Evolutionary conservation across 2,113 vertebrate genomes (phyloP), one percentile per base, ranked within the genome.

Genomic region (Menidia beryllina): DNA sequence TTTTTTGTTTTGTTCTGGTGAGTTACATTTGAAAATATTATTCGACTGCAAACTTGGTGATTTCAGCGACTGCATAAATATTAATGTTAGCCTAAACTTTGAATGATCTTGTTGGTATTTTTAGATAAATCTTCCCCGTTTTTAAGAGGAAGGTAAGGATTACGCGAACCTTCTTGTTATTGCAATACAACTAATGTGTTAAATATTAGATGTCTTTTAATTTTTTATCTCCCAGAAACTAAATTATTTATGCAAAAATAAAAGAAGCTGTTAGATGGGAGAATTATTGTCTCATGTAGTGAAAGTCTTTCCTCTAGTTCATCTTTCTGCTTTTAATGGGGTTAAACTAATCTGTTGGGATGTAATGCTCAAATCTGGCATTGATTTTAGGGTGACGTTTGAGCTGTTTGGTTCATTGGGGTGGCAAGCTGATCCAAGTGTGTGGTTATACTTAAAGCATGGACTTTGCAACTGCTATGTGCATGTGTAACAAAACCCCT

Each of bases 11-110:
- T n/a, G 41, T 25, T 45, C 45, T 7, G 6, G 11, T 55, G 36
- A 4, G 11, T 45, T 7, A 47, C 60, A 5, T 48, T 41, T 64
- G 25, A 50, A 20, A n/a, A 17, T 63, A 7, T 43, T 57, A 23
- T 50, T 23, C 8, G 12, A 63, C 23, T 69, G 26, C 64, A 60
- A 72, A 66, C 4, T 0, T n/a, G 19, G 2, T 5, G 49, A n/a
- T 21, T 38, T 8, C 15, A 83, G 58, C 12, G 45, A 23, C 34
- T 79, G 50, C 55, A 65, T 58, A 30, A 52, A 25, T 58, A 0
- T 36, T 66, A 20, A 45, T 11, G 21, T 20, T 17, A 19, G 7
- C 52, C 38, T 43, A 21, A 41, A 23, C 8, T 49, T 23, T 53
- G 7, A 64, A 13, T 57, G 50, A 30, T 57, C 12, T 21, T 50